A percentile compares a stretch with the other conserved stretches of the same genome.
Evolutionary conservation across 1,140 invertebrate genomes (phyloP).

Genomic region (Plodia interpunctella): DNA sequence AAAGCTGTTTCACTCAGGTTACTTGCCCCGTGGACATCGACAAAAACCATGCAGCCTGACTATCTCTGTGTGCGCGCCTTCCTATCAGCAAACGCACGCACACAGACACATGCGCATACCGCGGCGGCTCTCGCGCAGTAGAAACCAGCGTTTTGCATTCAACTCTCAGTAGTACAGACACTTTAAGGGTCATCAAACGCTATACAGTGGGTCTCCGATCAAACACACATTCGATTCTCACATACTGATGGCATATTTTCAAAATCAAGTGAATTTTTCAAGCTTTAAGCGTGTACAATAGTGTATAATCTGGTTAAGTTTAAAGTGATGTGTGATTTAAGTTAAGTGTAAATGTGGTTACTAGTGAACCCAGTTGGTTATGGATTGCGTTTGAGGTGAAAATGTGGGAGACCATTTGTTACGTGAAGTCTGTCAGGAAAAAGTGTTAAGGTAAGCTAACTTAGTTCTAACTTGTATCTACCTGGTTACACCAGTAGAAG

Average conservation of each 20-base stretch:
- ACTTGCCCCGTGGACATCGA: conserved; percentile 75
- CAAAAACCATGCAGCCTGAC: conserved; percentile 71
- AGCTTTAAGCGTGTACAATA: background rate
- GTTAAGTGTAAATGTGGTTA: conserved; percentile 15
- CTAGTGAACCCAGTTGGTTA: conserved; percentile 30
- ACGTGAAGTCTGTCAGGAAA: conserved; percentile 68
- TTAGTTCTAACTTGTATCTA: background rate
- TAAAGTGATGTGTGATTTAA: conserved; percentile 17
- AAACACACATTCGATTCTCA: conserved; percentile 12
- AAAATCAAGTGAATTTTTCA: background rate
- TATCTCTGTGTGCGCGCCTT: conserved; percentile 37
- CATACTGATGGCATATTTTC: background rate
- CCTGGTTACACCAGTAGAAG: background rate
- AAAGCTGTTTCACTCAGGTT: conserved; percentile 45
- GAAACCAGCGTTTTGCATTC: conserved; percentile 65
- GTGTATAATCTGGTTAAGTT: conserved; percentile 22
- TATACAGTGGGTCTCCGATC: conserved; percentile 40
- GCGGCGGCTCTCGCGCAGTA: conserved; percentile 55
- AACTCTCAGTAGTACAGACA: conserved; percentile 64
- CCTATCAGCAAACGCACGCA: conserved; percentile 35
- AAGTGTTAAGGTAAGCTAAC: conserved; percentile 54
- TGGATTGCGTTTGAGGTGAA: conserved; percentile 47
- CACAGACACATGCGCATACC: conserved; percentile 56
- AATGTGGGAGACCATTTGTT: conserved; percentile 65
- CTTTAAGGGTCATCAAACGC: conserved; percentile 72